Base-by-base conservation (phyloP, 1,140 invertebrate species). In the Zaprionus davidi region DNA sequence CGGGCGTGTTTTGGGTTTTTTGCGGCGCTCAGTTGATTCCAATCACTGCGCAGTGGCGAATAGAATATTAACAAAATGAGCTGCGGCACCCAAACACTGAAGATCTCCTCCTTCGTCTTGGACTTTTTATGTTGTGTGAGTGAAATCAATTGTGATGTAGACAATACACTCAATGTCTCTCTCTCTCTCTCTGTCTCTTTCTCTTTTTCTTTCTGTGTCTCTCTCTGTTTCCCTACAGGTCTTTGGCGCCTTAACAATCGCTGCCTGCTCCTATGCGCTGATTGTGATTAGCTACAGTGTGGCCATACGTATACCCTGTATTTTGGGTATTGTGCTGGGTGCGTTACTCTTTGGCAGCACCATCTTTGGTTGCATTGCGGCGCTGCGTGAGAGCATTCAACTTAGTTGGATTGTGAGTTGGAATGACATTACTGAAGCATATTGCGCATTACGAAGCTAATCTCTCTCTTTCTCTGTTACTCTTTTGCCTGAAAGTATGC, bases 71-170 rank as follows among this genome's bases (percentile, higher is more conserved):
- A 28, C 57, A 81, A 76, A 74, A 92, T 92, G 91, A 79, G 81
- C 46, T 91, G 87, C 75, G 84, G 83, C 51, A 90, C 76, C 1
- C 75, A 80, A 62, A 78, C 87, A 9, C 49, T 92, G 26, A 92
- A 92, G 75, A 82, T 92, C 53, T 76, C 78, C 17, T 86, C 88
- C 44, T 91, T 92, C 49, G 60, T 92, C 22, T 79, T 92, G 66
- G 90, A 92, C 71, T 86, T 92, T 73, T 53, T 92, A 9, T 92
- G 91, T 59, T 92, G 82, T 77, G 91, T 92, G 72, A 92, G 91
- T 90, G 67, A 20, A 36, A 59, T 11, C 34, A 56, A 38, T 17
- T 6, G 2, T 6, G 2, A 1, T 12, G n/a, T 34, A 51, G 55
- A 22, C 36, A 44, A 17, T 56, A 56, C 28, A 20, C 15, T 56